Conservation (phyloP, 2,113 vertebrate species). For the Caranx ignobilis region DNA sequence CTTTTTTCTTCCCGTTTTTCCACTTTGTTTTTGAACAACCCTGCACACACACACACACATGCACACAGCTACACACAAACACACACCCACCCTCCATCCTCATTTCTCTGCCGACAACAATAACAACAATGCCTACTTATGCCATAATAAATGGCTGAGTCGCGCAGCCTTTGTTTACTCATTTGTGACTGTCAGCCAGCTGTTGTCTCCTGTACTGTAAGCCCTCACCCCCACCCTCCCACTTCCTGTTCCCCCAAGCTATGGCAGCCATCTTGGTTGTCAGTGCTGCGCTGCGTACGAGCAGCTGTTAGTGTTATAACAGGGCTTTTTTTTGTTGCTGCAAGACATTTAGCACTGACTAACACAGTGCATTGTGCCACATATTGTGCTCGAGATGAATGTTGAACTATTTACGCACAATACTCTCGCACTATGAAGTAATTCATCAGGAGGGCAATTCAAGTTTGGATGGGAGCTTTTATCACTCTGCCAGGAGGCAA, state of each 20-base stretch:
- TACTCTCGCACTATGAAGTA: constrained; percentile 38
- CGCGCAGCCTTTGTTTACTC: constrained; percentile 76
- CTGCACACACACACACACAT: not conserved
- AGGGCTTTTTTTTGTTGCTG: constrained; percentile 45
- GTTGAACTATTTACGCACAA: constrained; percentile 41
- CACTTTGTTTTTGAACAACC: constrained; percentile 20
- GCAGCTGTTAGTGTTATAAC: constrained; percentile 54
- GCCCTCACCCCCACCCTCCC: constrained; percentile 12
- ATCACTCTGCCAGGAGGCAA: constrained; percentile 32
- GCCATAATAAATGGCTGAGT: constrained; percentile 74
- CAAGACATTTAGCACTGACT: constrained; percentile 51
- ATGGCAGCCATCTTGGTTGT: constrained; percentile 67
- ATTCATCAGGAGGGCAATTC: constrained; percentile 49
- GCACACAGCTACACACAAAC: not conserved
- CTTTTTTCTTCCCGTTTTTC: constrained; percentile 3
- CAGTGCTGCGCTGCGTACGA: constrained; percentile 33
- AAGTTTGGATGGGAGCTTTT: constrained; percentile 28
- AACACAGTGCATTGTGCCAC: constrained; percentile 40
- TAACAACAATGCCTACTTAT: constrained; percentile 76
- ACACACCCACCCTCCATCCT: constrained; percentile 4
- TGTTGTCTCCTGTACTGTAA: constrained; percentile 68
- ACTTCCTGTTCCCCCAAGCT: constrained; percentile 54
- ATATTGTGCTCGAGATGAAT: constrained; percentile 51
- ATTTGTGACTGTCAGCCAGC: constrained; percentile 78
- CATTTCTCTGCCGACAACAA: constrained; percentile 56